These are phyloP conservation scores for Itoplectis maculator DNA, from an alignment of 2,888 invertebrate genomes.

Conservation along the genomic window DNA sequence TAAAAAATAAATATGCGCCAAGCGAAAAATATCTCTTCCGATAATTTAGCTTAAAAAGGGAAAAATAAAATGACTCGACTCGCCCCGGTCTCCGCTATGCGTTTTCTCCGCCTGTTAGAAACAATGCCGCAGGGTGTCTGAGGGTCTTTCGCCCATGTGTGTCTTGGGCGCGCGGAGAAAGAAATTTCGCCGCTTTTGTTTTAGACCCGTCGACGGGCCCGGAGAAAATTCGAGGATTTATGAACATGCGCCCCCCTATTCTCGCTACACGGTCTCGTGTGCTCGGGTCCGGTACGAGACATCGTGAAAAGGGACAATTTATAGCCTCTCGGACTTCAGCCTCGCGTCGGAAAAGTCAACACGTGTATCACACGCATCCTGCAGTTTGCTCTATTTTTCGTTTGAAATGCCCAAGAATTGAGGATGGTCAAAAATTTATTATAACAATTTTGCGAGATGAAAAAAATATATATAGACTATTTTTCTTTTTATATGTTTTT, in stretches of 20 bases:
- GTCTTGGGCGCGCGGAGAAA: constrained; percentile 1
- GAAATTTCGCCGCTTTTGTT: constrained; percentile 57
- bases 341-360: constrained; percentile 49
- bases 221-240: constrained; percentile 57
- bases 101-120: neutral
- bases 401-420: constrained; percentile 11
- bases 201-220: constrained; percentile 26
- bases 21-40: no score
- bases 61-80: no score
- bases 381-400: constrained; percentile 28
- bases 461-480: constrained; percentile 23
- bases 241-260: constrained; percentile 5
- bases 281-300: constrained; percentile 19
- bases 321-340: constrained; percentile 40
- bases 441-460: neutral
- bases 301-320: constrained; percentile 59
- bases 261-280: neutral
- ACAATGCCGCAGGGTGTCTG: neutral
- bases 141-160: constrained; percentile 3
- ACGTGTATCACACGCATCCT: constrained; percentile 42
- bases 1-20: no score
- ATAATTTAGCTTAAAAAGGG: no score
- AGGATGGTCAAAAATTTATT: neutral
- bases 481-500: neutral
- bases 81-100: no score